Percentiles rank a stretch among this genome's conserved stretches.
Conservation (phyloP, 1,140 invertebrate species). For the Microplitis mediator region DNA sequence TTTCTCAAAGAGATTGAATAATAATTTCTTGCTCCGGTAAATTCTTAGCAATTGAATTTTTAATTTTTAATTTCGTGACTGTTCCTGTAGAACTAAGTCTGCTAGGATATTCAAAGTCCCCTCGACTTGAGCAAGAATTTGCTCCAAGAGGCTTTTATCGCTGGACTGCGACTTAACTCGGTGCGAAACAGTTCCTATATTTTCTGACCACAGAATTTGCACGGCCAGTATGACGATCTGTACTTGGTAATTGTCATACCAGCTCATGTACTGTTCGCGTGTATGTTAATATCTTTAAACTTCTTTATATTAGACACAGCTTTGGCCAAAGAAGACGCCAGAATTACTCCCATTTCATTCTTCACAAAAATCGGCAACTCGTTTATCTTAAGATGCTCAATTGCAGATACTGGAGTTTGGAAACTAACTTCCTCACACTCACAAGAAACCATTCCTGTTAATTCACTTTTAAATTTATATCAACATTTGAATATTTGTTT, state of each 20-base stretch:
- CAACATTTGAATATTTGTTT: no score
- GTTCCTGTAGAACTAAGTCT: constrained; percentile 98
- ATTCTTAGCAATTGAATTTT: constrained; percentile 92
- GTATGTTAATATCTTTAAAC: constrained; percentile 86
- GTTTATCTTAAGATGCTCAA: constrained; percentile 96
- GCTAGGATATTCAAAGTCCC: constrained; percentile 94
- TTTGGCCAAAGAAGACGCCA: constrained; percentile 89
- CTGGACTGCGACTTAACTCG: constrained; percentile 68
- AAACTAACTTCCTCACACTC: constrained; percentile 97
- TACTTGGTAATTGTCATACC: constrained; percentile 96
- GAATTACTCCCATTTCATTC: constrained; percentile 94
- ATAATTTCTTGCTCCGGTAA: constrained; percentile 97
- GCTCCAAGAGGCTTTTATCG: constrained; percentile 70
- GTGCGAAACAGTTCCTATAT: constrained; percentile 85
- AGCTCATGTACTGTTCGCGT: constrained; percentile 87
- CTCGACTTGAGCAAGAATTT: constrained; percentile 86
- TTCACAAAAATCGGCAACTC: constrained; percentile 97
- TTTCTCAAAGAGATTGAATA: constrained; percentile 99
- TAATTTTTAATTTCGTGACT: constrained; percentile 90
- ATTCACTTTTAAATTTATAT: constrained; percentile 65
- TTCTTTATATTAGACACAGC: constrained; percentile 89
- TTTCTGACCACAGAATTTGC: constrained; percentile 97
- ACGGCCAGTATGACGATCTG: constrained; percentile 96
- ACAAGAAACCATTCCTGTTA: constrained; percentile 91
- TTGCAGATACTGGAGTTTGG: constrained; percentile 86